phyloP scores from a whole-genome alignment of 2,113 vertebrate genomes.

The Platycercus adscitus region DNA sequence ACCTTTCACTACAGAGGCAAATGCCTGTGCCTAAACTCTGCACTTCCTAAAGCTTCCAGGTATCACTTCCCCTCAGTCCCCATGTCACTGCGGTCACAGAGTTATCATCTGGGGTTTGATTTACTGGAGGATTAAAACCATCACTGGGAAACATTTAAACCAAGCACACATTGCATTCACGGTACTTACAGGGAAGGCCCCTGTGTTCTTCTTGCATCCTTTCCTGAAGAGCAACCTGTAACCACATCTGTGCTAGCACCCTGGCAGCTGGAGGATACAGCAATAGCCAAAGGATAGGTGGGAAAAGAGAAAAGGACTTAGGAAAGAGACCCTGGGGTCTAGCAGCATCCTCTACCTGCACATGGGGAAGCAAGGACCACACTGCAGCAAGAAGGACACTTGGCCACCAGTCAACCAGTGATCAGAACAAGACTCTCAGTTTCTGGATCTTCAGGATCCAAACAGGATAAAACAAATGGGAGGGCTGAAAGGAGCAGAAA shows the following conservation, averaged over 20 bases:
- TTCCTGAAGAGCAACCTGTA: background rate
- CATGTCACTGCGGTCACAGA: background rate
- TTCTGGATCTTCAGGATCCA: background rate
- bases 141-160: background rate
- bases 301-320: background rate
- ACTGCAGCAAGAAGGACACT: background rate
- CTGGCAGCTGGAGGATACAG: background rate
- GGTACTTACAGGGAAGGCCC: background rate
- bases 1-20: background rate
- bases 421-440: background rate
- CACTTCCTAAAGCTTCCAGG: background rate
- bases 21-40: background rate
- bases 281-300: background rate
- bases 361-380: background rate
- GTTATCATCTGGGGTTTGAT: background rate
- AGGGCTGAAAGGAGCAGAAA: background rate
- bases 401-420: background rate
- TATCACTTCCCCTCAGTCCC: background rate
- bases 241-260: background rate
- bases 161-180: background rate
- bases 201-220: background rate
- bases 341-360: background rate
- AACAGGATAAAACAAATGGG: background rate
- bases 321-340: background rate
- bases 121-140: background rate